phyloP scores from a whole-genome alignment of 2,113 vertebrate genomes.

The Megaceryle torquata region DNA sequence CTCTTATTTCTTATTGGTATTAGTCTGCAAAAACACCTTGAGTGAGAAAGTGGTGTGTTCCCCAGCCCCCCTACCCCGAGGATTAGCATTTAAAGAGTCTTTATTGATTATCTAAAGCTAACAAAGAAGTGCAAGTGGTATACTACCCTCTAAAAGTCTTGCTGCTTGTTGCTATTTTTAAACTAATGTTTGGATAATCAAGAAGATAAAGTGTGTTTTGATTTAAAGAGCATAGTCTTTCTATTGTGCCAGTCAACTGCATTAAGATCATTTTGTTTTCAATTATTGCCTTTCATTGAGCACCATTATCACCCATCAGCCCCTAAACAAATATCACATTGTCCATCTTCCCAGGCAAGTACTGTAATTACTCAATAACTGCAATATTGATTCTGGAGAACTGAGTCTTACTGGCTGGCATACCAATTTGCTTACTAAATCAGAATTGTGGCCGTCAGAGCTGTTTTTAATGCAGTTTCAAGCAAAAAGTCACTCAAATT shows the following conservation, averaged over 20 bases:
- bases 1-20: slow-evolving; percentile 26
- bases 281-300: slow-evolving; percentile 29
- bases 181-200: slow-evolving; percentile 49
- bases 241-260: neutral
- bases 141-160: slow-evolving; percentile 25
- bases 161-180: slow-evolving; percentile 24
- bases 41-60: neutral
- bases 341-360: slow-evolving; percentile 36
- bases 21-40: neutral
- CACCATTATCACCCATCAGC: slow-evolving; percentile 45
- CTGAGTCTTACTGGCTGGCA: slow-evolving; percentile 1
- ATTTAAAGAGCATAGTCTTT: slow-evolving; percentile 45
- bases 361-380: slow-evolving; percentile 59
- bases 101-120: neutral
- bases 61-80: neutral
- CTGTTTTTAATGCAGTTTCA: slow-evolving; percentile 2
- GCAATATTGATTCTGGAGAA: slow-evolving; percentile 44
- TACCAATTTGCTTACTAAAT: slow-evolving; percentile 22
- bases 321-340: slow-evolving; percentile 29
- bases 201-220: slow-evolving; percentile 47
- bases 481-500: slow-evolving; percentile 16
- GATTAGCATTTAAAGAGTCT: slow-evolving; percentile 50
- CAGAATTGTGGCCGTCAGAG: neutral
- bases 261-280: slow-evolving; percentile 59
- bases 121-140: neutral